Conservation (phyloP, 2,113 vertebrate genomes). For the Amphilophus citrinellus region DNA sequence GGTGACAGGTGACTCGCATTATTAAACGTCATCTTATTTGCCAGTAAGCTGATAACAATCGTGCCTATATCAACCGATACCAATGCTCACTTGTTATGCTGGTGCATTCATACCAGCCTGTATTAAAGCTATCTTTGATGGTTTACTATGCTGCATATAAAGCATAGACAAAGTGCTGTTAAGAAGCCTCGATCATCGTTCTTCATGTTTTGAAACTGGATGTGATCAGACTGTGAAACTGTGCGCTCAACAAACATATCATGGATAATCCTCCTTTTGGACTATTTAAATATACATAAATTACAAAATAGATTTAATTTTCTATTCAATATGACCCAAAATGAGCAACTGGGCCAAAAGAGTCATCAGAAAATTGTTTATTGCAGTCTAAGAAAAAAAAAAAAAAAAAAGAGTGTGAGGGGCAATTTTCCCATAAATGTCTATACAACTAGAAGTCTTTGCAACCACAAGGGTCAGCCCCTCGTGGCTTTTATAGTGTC, state of each 20-base stretch:
- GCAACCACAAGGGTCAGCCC: background rate
- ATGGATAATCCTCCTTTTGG: background rate
- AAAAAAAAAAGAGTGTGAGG: background rate
- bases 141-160: background rate
- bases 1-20: too few relatives aligned
- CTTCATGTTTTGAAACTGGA: background rate
- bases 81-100: too few relatives aligned
- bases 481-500: background rate
- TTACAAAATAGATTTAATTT: background rate
- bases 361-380: background rate
- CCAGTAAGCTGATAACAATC: too few relatives aligned
- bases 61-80: too few relatives aligned
- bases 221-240: background rate
- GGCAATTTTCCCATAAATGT: background rate
- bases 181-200: background rate
- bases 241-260: background rate
- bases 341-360: background rate
- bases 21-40: too few relatives aligned
- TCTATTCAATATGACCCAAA: background rate
- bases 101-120: background rate
- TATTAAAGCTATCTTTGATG: background rate
- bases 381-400: background rate
- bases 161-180: background rate
- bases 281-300: background rate
- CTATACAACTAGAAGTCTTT: background rate